Percentiles rank a stretch among this genome's conserved stretches.
These are phyloP conservation scores for Magallana ariakensis DNA, from an alignment of 1,140 invertebrate species.

Conservation along the genomic window DNA sequence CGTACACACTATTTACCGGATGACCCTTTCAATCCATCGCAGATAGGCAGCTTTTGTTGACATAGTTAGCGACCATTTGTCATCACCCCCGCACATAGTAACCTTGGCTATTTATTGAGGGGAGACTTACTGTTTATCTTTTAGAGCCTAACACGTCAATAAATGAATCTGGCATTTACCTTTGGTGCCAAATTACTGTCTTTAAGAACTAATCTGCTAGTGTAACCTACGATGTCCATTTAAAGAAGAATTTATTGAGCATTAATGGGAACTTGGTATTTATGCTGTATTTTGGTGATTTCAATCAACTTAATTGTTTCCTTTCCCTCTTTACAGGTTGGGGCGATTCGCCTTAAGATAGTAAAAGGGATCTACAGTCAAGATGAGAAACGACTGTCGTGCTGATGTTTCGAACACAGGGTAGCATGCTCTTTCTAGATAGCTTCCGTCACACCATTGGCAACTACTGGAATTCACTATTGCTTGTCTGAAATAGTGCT, in stretches of 20 bases:
- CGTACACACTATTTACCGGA: not conserved
- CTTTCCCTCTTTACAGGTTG: not conserved
- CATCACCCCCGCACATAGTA: slow-evolving; percentile 19
- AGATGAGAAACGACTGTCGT: not conserved
- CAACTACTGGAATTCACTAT: too few relatives aligned
- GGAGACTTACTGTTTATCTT: not conserved
- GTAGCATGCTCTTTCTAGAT: not conserved
- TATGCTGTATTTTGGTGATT: not conserved
- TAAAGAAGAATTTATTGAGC: not conserved
- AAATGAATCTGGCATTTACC: slow-evolving; percentile 25
- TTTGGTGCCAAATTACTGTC: not conserved
- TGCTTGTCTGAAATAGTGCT: not conserved
- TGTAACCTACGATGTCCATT: not conserved
- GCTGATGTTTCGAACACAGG: not conserved
- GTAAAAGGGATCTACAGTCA: not conserved
- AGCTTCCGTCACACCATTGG: not conserved
- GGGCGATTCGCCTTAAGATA: not conserved
- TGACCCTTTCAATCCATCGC: not conserved
- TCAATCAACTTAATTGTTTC: not conserved
- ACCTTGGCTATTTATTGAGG: slow-evolving; percentile 9
- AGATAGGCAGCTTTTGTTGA: slow-evolving; percentile 18
- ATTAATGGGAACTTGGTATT: not conserved
- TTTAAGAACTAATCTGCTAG: not conserved
- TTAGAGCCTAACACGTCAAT: not conserved
- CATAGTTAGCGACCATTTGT: not conserved